Conservation (phyloP, 2,888 invertebrate genomes). For the Girardia tigrina region DNA sequence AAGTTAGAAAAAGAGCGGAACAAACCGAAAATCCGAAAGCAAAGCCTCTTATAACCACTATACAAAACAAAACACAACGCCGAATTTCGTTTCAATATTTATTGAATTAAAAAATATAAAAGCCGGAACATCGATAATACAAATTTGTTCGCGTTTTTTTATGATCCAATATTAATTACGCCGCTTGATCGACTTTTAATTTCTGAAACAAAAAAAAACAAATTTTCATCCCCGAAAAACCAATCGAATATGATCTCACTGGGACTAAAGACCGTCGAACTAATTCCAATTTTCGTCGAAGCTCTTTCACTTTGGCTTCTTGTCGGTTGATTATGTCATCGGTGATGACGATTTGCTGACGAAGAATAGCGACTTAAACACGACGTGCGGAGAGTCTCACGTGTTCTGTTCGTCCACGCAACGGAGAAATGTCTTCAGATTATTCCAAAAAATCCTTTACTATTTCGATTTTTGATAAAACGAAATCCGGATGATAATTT, state of each 20-base stretch:
- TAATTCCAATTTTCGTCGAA: constrained; percentile 67
- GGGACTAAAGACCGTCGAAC: constrained; percentile 32
- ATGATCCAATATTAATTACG: too few relatives aligned
- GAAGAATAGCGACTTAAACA: too few relatives aligned
- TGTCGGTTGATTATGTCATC: constrained; percentile 84
- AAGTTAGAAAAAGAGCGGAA: background rate
- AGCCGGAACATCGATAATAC: background rate
- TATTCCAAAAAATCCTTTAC: too few relatives aligned
- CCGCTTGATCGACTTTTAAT: background rate
- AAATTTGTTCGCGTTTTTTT: background rate
- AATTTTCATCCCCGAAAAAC: background rate
- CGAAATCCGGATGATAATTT: too few relatives aligned
- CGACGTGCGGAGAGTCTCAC: too few relatives aligned
- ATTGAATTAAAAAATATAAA: background rate
- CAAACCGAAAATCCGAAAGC: too few relatives aligned
- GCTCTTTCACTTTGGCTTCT: constrained; percentile 74
- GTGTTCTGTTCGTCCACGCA: too few relatives aligned
- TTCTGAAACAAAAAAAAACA: background rate
- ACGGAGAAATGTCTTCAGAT: too few relatives aligned
- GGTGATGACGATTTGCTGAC: constrained; percentile 67
- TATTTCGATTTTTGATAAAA: too few relatives aligned
- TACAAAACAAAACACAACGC: background rate
- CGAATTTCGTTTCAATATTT: background rate
- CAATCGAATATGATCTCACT: background rate
- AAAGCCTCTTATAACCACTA: too few relatives aligned